Evolutionary conservation across 2,113 vertebrate genomes (phyloP).

Genomic region (Brachyhypopomus occidentalis): DNA sequence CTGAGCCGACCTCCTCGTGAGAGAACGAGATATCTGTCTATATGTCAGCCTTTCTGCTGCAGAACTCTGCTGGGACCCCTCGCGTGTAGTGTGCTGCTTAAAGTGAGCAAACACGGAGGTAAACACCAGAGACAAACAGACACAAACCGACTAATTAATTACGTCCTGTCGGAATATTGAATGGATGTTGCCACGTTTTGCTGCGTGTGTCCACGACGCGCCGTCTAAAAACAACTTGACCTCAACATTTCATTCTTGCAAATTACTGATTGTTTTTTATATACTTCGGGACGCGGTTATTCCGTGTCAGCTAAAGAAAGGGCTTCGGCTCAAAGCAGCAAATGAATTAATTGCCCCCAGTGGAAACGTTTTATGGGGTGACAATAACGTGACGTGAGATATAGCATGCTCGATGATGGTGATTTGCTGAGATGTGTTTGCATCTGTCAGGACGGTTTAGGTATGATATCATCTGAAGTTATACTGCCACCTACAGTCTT

Average conservation of each 20-base stretch:
- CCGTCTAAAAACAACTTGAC: neutral
- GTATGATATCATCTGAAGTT: conserved; percentile 1
- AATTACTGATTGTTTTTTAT: neutral
- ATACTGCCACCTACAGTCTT: conserved; percentile 39
- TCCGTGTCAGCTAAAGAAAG: neutral
- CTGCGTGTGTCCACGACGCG: neutral
- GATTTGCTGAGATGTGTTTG: neutral
- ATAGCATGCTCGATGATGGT: neutral
- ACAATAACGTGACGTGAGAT: neutral
- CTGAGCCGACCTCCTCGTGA: no score
- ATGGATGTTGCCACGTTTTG: neutral
- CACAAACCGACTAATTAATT: neutral
- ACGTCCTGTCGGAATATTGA: neutral
- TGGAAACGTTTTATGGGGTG: neutral
- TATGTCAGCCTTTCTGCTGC: neutral
- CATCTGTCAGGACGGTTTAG: neutral
- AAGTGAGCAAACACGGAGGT: neutral
- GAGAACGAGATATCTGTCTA: no score
- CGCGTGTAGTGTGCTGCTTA: neutral
- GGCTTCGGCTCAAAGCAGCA: neutral
- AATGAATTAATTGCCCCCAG: neutral
- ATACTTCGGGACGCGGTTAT: neutral
- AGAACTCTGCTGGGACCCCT: neutral
- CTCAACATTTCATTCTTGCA: neutral
- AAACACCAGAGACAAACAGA: neutral